These are phyloP conservation scores for Leptobrachium ailaonicum DNA, from an alignment of 2,113 vertebrate genomes.

Conservation along the genomic window DNA sequence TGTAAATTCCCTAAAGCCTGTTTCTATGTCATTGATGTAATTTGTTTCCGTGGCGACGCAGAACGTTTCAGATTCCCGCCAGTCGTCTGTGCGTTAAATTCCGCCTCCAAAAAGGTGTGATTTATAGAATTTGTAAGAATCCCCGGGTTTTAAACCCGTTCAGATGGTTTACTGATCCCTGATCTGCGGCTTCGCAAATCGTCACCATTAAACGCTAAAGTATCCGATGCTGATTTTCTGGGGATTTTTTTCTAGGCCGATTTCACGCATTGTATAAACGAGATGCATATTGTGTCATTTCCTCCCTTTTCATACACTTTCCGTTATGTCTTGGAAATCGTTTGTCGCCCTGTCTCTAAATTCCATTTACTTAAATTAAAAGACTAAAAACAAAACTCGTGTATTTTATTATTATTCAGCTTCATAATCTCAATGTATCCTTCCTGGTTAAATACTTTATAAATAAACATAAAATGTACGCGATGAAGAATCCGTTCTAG, in stretches of 20 bases:
- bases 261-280: too few species aligned
- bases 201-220: too few species aligned
- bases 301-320: conserved; percentile 27
- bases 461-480: too few species aligned
- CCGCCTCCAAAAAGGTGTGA: too few species aligned
- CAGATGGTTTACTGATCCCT: too few species aligned
- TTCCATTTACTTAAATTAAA: conserved; percentile 44
- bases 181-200: too few species aligned
- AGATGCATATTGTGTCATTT: not conserved
- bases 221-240: too few species aligned
- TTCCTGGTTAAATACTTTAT: too few species aligned
- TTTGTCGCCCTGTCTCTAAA: conserved; percentile 10
- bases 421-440: too few species aligned
- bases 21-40: conserved; percentile 32
- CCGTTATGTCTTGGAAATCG: conserved; percentile 32
- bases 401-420: not conserved
- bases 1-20: conserved; percentile 14
- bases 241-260: too few species aligned
- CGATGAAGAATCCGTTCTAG: not conserved
- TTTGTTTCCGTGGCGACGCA: not conserved
- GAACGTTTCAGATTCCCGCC: not conserved
- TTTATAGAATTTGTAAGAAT: too few species aligned
- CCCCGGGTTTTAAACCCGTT: too few species aligned
- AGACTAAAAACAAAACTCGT: not conserved
- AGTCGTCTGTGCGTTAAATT: not conserved